Conservation (phyloP, 2,888 invertebrate species). For the Drosophila putrida region DNA sequence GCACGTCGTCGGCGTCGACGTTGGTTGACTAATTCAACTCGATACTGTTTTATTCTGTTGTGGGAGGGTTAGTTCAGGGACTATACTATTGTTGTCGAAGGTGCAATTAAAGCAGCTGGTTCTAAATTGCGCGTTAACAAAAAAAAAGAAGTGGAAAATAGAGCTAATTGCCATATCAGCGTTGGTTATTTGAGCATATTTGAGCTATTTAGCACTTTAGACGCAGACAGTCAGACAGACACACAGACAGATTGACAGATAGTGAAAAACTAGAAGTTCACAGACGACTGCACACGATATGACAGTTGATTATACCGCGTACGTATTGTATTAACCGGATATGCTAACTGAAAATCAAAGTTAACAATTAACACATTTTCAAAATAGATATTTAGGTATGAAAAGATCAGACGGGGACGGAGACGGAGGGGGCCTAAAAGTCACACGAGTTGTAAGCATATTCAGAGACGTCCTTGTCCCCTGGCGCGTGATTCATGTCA, state of each 20-base stretch:
- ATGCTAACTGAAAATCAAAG: conserved; percentile 45
- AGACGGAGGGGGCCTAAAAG: background rate
- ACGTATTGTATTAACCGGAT: conserved; percentile 25
- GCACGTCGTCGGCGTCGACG: conserved; percentile 31
- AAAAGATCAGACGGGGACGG: no score
- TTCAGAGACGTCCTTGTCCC: conserved; percentile 47
- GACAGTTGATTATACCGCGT: conserved; percentile 16
- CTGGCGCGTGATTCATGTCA: conserved; percentile 41
- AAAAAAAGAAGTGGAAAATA: background rate
- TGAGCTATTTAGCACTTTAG: conserved; percentile 63
- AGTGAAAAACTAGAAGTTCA: background rate
- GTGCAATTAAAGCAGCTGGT: conserved; percentile 36
- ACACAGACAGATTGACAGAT: conserved; percentile 2
- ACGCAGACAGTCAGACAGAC: conserved; percentile 18
- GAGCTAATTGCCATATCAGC: conserved; percentile 53
- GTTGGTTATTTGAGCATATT: conserved; percentile 37
- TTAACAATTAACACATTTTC: conserved; percentile 41
- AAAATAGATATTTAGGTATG: conserved; percentile 18
- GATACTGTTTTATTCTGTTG: background rate
- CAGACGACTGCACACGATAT: conserved; percentile 20
- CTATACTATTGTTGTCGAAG: conserved; percentile 4
- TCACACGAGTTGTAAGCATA: conserved; percentile 38
- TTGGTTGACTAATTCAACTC: conserved; percentile 25
- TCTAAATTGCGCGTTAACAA: conserved; percentile 28
- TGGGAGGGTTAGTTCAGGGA: conserved; percentile 24